Evolutionary conservation across 2,113 vertebrate species (phyloP).

Genomic region (Bos javanicus): DNA sequence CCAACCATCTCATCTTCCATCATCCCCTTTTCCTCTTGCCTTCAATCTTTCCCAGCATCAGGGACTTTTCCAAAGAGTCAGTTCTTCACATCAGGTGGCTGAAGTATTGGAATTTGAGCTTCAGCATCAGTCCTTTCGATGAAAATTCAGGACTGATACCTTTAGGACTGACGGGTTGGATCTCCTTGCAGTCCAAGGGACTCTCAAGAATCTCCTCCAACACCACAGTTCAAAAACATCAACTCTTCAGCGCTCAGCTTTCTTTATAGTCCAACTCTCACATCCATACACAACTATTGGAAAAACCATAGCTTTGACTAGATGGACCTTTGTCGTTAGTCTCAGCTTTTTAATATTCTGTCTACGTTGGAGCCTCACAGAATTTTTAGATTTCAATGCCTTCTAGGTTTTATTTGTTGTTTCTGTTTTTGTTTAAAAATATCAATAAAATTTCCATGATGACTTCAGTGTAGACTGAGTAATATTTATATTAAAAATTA

Average conservation of each 20-base stretch:
- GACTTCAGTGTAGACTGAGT: neutral
- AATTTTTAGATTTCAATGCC: neutral
- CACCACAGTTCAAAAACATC: neutral
- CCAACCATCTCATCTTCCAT: neutral
- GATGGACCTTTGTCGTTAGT: neutral
- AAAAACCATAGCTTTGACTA: neutral
- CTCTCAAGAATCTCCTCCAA: neutral
- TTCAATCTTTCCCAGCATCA: neutral
- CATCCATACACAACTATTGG: neutral
- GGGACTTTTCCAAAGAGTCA: neutral
- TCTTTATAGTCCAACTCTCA: neutral
- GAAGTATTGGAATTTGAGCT: neutral
- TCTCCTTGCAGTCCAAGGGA: neutral
- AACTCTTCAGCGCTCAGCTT: accelerated
- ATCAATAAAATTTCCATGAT: neutral
- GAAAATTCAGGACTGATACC: neutral
- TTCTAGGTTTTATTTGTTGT: neutral
- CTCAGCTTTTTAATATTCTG: neutral
- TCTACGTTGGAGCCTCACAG: accelerated
- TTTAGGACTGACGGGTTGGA: neutral
- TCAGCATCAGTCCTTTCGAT: neutral
- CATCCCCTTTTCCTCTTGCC: neutral
- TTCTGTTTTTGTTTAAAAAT: neutral
- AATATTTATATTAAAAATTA: neutral
- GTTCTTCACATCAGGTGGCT: neutral